Evolutionary conservation across 2,797 vertebrate species (phyloP).

Genomic region (Centroberyx gerrardi): DNA sequence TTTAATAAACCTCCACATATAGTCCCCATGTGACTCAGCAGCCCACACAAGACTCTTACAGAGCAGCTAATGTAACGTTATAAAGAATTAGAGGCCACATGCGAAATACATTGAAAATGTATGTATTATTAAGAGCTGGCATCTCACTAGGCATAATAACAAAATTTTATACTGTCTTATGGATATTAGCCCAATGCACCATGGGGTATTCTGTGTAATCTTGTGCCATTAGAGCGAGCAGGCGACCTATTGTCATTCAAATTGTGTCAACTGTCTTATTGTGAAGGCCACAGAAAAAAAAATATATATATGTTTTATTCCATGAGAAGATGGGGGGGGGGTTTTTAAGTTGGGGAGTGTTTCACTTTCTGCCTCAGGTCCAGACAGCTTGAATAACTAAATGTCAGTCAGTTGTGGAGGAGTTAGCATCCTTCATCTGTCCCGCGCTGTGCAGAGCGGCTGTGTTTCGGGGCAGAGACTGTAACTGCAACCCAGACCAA

Average conservation of each 20-base stretch:
- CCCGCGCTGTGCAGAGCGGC: slow-evolving; percentile 34
- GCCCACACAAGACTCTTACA: slow-evolving; percentile 54
- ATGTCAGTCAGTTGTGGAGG: slow-evolving; percentile 31
- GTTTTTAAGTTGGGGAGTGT: slow-evolving; percentile 1
- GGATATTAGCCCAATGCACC: slow-evolving; percentile 32
- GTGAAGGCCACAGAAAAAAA: slow-evolving; percentile 9
- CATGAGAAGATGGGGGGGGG: neutral
- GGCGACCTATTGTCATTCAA: slow-evolving; percentile 8
- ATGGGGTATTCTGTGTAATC: slow-evolving; percentile 10
- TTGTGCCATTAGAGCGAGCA: slow-evolving; percentile 23
- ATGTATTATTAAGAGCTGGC: slow-evolving; percentile 19
- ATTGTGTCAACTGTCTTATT: slow-evolving; percentile 5
- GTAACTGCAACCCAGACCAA: slow-evolving; percentile 59
- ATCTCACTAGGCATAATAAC: slow-evolving; percentile 41
- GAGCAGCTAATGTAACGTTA: slow-evolving; percentile 56
- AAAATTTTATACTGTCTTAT: slow-evolving; percentile 33
- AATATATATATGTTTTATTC: neutral
- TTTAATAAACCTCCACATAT: slow-evolving; percentile 70
- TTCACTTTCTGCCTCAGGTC: slow-evolving; percentile 24
- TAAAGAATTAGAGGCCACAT: slow-evolving; percentile 53
- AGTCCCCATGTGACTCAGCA: slow-evolving; percentile 62
- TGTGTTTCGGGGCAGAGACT: slow-evolving; percentile 40
- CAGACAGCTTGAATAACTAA: slow-evolving; percentile 46
- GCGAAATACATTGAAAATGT: slow-evolving; percentile 32
- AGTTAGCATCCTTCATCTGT: slow-evolving; percentile 47